These are phyloP conservation scores for Lepeophtheirus salmonis DNA, from an alignment of 1,140 invertebrate genomes.

Conservation along the genomic window DNA sequence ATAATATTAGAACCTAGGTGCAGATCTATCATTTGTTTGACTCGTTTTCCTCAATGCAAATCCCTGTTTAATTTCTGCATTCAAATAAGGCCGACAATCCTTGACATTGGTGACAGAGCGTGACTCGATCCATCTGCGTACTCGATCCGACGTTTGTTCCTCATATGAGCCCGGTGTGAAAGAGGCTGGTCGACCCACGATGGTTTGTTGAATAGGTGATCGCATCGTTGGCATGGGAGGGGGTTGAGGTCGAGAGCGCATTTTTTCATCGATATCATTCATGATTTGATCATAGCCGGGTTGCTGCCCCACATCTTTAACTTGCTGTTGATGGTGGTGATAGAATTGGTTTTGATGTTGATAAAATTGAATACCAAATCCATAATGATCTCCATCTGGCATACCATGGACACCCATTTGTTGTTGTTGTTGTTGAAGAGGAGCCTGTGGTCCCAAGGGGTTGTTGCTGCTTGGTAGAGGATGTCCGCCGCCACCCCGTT, in stretches of 20 bases:
- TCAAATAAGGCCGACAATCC: conserved; percentile 1
- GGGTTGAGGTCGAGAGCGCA: neutral
- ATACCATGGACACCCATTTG: no score
- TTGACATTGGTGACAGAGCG: neutral
- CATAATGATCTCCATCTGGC: conserved; percentile 10
- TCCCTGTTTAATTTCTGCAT: conserved; percentile 11
- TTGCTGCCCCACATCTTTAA: neutral
- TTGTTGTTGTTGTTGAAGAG: neutral
- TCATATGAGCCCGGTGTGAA: neutral
- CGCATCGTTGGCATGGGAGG: neutral
- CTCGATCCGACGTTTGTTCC: neutral
- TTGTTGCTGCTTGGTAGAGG: no score
- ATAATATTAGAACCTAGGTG: conserved; percentile 8
- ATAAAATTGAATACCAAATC: conserved; percentile 18
- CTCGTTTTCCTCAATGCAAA: conserved; percentile 3
- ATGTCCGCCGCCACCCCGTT: neutral
- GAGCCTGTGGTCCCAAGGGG: neutral
- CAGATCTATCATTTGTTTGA: conserved; percentile 4
- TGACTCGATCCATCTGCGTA: conserved; percentile 12
- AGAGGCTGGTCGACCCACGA: no score
- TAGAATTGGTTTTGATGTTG: conserved; percentile 10
- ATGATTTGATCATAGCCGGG: conserved; percentile 15
- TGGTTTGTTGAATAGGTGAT: no score
- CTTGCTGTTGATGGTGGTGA: neutral
- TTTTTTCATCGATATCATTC: conserved; percentile 8